These are phyloP conservation scores for Ataeniobius toweri DNA, from an alignment of 2,797 vertebrate genomes.

Conservation along the genomic window DNA sequence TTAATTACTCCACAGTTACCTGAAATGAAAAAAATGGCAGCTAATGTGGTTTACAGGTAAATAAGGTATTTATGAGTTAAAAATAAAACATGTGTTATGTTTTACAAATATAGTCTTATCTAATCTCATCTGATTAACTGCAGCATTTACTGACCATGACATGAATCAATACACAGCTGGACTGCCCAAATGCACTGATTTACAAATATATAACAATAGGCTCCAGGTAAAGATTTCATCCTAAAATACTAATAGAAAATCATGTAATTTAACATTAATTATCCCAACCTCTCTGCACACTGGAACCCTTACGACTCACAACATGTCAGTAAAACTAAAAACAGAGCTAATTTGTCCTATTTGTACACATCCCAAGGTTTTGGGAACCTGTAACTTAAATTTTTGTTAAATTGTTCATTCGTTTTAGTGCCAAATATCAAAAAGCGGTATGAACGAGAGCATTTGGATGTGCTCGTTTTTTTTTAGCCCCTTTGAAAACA, in stretches of 20 bases:
- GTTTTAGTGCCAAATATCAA: neutral
- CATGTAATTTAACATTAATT: neutral
- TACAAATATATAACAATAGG: neutral
- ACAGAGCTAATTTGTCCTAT: neutral
- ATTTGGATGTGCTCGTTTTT: neutral
- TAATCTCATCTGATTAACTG: too few relatives aligned
- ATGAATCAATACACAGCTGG: too few relatives aligned
- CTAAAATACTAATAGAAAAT: neutral
- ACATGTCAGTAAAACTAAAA: neutral
- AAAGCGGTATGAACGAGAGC: neutral
- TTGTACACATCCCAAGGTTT: too few relatives aligned
- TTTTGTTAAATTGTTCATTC: too few relatives aligned
- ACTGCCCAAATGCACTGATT: neutral
- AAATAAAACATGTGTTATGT: neutral
- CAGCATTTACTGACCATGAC: neutral
- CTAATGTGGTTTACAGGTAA: neutral
- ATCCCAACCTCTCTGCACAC: neutral
- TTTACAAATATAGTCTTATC: neutral
- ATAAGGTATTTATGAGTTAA: neutral
- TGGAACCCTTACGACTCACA: too few relatives aligned
- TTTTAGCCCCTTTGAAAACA: neutral
- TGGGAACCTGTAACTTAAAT: too few relatives aligned
- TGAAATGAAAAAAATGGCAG: neutral
- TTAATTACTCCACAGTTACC: neutral
- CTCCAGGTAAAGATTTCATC: neutral